Evolutionary conservation across 2,797 vertebrate genomes (phyloP), one percentile per base, ranked within the genome.

Genomic region (Enteromius unitaeniatus): DNA sequence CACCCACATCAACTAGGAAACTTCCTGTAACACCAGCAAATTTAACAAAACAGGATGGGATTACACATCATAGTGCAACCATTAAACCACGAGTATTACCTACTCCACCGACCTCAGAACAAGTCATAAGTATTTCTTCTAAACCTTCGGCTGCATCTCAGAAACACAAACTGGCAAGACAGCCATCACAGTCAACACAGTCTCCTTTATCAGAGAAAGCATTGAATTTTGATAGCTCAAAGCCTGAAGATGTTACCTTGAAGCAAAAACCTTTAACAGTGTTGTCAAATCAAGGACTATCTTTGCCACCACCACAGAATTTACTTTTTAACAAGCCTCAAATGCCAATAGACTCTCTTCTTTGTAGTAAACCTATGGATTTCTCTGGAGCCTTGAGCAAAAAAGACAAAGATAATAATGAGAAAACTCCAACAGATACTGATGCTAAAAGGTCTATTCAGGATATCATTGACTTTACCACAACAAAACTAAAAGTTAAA

Each of bases 391-490:
- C 75, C 28, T 34, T 84, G 7, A 37, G 6, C 47, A 85, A 86
- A 82, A 89, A 91, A 87, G 87, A 83, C 21, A 86, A 86, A 84
- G 60, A 53, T 40, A 42, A 79, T 23, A 79, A 89, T 85, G 69
- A 84, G 47, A 89, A 87, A 62, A 53, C 79, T 77, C 14, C 15
- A 34, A 21, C 21, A 1, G 19, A 65, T 26, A 31, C 86, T 64
- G 42, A 76, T 68, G 37, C 28, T 82, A 80, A 90, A 76, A 87
- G 55, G 42, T 76, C n/a, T 31, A 70, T 80, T 65, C 51, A 81
- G n/a, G 62, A 91, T 26, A 55, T 91, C 26, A 84, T 95, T 80
- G 93, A 95, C 82, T 95, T 93, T 75, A 93, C 94, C 81, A 95
- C 91, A 81, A 90, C 91, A 76, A 94, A 93, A 19, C 64, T 89